Conservation (phyloP, 2,888 invertebrate species). For the Dusona sp. region DNA sequence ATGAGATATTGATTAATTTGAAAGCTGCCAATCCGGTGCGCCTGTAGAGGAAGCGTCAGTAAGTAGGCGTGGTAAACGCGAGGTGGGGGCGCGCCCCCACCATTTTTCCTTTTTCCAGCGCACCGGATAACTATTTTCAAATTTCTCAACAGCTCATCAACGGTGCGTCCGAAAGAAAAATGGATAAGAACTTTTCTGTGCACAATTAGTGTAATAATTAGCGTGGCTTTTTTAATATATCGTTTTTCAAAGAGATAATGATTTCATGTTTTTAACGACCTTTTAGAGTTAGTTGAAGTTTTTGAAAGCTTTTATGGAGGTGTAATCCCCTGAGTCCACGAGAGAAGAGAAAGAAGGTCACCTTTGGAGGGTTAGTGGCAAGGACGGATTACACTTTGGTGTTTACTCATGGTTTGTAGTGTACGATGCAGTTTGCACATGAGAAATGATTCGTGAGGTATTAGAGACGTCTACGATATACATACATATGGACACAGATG, state of each 20-base stretch:
- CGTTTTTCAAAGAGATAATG: not conserved
- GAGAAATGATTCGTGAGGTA: constrained; percentile 50
- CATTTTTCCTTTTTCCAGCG: too few relatives aligned
- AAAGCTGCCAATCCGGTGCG: not conserved
- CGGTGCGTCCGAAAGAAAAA: too few relatives aligned
- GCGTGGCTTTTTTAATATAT: not conserved
- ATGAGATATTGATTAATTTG: not conserved
- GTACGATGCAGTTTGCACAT: constrained; percentile 17
- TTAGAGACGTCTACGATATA: constrained; percentile 33
- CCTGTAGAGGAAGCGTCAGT: too few relatives aligned
- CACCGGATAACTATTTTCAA: not conserved
- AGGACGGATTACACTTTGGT: constrained; percentile 38
- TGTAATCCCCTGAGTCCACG: not conserved
- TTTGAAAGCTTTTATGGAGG: not conserved
- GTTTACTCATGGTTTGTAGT: constrained; percentile 41
- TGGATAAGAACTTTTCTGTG: too few relatives aligned
- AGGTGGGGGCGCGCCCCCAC: too few relatives aligned
- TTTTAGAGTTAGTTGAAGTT: not conserved
- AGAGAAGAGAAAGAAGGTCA: constrained; percentile 15
- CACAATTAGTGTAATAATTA: not conserved
- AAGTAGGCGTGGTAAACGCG: too few relatives aligned
- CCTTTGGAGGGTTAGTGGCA: constrained; percentile 23
- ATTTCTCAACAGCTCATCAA: not conserved
- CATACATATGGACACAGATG: constrained; percentile 18
- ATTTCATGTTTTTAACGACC: not conserved